Conservation (phyloP, 2,888 invertebrate species). For the Tinea pellionella region DNA sequence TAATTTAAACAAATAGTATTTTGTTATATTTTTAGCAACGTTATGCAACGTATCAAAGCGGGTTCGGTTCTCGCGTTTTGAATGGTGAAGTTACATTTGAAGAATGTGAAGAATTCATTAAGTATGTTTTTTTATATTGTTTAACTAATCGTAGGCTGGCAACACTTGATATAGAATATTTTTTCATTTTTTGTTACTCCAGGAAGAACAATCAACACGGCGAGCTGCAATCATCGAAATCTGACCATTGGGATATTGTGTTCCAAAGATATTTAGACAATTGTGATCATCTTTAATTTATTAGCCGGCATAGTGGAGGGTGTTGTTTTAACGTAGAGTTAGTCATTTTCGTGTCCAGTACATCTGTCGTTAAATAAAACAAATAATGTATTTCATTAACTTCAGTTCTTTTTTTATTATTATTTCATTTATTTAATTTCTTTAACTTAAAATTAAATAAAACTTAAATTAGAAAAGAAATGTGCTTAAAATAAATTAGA, state of each 20-base stretch:
- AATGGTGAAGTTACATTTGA: constrained; percentile 66
- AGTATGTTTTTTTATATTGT: constrained; percentile 28
- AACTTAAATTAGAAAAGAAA: background rate
- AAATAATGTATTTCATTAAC: background rate
- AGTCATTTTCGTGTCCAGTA: too few relatives aligned
- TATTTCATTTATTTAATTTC: background rate
- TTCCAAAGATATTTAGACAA: constrained; percentile 53
- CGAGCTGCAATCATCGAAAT: constrained; percentile 25
- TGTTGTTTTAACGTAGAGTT: too few relatives aligned
- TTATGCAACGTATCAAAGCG: constrained; percentile 66
- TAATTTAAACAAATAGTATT: too few relatives aligned
- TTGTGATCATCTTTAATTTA: constrained; percentile 38
- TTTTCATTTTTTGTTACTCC: constrained; percentile 25
- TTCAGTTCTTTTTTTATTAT: background rate
- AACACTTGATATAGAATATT: too few relatives aligned
- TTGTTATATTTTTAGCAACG: constrained; percentile 67
- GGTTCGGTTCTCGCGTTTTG: constrained; percentile 68
- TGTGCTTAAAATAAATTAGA: background rate
- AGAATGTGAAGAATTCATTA: constrained; percentile 65
- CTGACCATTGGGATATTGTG: constrained; percentile 42
- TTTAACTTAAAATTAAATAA: background rate
- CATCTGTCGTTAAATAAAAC: background rate
- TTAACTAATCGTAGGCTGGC: too few relatives aligned
- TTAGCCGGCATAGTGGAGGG: too few relatives aligned
- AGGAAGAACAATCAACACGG: constrained; percentile 41